phyloP scores from a whole-genome alignment of 2,888 invertebrate species.

The Pyrrhosoma nymphula region DNA sequence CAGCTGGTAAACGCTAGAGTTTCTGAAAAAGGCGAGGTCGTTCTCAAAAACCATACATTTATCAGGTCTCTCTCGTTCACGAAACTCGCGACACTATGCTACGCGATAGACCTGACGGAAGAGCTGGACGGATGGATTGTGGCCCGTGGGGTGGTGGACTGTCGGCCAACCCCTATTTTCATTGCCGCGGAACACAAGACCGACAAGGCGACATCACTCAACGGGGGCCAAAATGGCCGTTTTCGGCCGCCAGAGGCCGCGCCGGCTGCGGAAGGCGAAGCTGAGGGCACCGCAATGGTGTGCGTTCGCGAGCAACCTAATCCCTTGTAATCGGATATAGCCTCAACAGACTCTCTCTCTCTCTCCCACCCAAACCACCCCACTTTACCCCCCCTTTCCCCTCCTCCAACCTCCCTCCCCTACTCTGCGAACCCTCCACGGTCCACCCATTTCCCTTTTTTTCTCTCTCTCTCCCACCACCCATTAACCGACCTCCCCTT shows the following conservation, averaged over 20 bases:
- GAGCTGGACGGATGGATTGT: no score
- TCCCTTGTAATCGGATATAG: constrained; percentile 53
- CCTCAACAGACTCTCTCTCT: neutral
- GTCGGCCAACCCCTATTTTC: no score
- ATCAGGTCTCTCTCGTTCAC: no score
- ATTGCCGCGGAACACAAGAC: neutral
- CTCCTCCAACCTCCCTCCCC: neutral
- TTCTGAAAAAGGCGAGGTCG: no score
- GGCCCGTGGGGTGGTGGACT: no score
- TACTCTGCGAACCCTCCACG: neutral
- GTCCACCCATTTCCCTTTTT: neutral
- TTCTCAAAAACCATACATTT: no score
- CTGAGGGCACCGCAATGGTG: neutral
- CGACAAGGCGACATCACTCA: neutral
- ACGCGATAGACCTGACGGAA: no score
- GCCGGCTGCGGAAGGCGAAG: neutral
- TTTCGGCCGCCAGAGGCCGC: neutral
- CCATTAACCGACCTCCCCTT: neutral
- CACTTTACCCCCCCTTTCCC: neutral
- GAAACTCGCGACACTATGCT: no score
- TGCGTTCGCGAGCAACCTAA: neutral
- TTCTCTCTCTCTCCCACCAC: neutral
- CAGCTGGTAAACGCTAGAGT: no score
- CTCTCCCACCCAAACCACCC: no score
- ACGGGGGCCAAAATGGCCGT: neutral